These are phyloP conservation scores for Chinchilla lanigera DNA, from an alignment of 2,113 vertebrate species.

Conservation along the genomic window DNA sequence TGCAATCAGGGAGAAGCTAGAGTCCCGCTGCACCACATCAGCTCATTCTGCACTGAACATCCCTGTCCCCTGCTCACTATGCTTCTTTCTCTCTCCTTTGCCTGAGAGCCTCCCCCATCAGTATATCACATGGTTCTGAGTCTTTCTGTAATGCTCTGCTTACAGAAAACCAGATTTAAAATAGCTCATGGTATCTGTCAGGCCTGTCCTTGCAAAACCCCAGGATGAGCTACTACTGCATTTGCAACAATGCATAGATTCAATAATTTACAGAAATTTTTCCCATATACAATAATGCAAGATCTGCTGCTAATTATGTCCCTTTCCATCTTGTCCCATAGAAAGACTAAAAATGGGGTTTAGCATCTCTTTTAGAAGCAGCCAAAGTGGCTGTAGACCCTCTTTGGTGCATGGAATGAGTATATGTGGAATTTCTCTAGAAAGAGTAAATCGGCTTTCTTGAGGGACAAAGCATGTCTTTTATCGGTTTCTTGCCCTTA, in stretches of 20 bases:
- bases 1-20: not conserved
- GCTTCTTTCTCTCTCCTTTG: not conserved
- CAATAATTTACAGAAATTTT: not conserved
- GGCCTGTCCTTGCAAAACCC: not conserved
- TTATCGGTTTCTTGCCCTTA: not conserved
- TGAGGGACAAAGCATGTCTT: not conserved
- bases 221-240: not conserved
- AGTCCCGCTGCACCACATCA: not conserved
- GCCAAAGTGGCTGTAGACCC: not conserved
- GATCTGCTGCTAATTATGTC: not conserved
- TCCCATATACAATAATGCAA: not conserved
- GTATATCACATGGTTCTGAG: not conserved
- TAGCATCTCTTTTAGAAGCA: slow-evolving; percentile 19
- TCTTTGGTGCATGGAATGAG: not conserved
- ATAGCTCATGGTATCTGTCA: not conserved
- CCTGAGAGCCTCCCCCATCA: not conserved
- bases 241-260: not conserved
- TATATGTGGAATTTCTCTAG: slow-evolving; percentile 16
- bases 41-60: not conserved
- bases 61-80: not conserved
- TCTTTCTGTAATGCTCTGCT: not conserved
- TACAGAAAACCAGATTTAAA: not conserved
- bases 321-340: not conserved
- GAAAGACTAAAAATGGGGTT: not conserved
- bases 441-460: slow-evolving; percentile 15